These are phyloP conservation scores for Pristis pectinata DNA, from an alignment of 2,797 vertebrate species.

Conservation along the genomic window DNA sequence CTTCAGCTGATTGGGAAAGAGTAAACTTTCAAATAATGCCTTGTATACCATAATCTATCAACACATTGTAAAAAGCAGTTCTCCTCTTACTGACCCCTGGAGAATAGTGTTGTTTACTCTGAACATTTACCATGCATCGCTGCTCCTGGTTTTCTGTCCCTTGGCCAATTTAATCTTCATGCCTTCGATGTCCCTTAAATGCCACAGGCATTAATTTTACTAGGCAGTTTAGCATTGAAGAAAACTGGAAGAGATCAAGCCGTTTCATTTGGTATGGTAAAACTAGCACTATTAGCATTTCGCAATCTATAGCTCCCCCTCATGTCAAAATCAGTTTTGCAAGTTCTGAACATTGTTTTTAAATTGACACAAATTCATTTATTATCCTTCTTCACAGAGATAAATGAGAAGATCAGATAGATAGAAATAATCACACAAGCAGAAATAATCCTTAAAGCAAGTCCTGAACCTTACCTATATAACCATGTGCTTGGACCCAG, in stretches of 20 bases:
- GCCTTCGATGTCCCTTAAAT: not conserved
- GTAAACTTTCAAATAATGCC: not conserved
- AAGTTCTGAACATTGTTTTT: not conserved
- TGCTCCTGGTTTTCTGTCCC: not conserved
- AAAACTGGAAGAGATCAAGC: not conserved
- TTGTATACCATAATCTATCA: not conserved
- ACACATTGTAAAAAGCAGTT: not conserved
- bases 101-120: not conserved
- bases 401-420: not conserved
- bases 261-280: not conserved
- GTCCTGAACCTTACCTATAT: slow-evolving; percentile 70
- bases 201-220: not conserved
- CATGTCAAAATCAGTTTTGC: not conserved
- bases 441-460: not conserved
- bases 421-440: not conserved
- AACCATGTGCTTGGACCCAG: slow-evolving; percentile 82
- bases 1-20: too few species aligned
- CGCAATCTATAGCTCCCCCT: not conserved
- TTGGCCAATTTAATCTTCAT: not conserved
- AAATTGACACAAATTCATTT: not conserved
- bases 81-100: not conserved
- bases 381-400: not conserved
- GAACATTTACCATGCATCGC: not conserved
- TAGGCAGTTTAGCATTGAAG: not conserved
- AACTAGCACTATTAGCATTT: not conserved